Base-by-base conservation (phyloP, 1,140 invertebrate genomes). In the Drosophila arawakana region DNA sequence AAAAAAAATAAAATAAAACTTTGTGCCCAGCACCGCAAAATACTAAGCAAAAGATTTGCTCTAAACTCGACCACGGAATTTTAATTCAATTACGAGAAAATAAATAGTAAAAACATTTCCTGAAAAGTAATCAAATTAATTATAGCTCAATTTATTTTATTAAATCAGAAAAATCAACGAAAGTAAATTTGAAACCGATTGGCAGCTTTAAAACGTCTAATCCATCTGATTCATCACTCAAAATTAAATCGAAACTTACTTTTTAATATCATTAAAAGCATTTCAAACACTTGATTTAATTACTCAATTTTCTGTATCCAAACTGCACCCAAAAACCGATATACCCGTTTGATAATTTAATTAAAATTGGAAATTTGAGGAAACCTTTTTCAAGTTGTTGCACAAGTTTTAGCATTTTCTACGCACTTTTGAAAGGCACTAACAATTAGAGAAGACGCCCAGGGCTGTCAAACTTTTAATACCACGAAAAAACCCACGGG, bases 381-480 rank as follows among this genome's bases (percentile, higher is more conserved):
- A n/a, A 50, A 50, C 8, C 44, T 11, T 47, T 50, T 44, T 25
- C 18, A 13, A 18, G 25, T 47, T 37, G 57, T 15, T 44, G 25
- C 9, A 18, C 15, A 61, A 30, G 39, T 49, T 39, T 49, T 47
- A 66, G 65, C 46, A 74, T 70, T 59, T 52, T 46, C 46, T 11
- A 18, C 43, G 75, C 63, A 60, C 41, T 72, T 72, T 63, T 61
- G 61, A 57, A 66, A 57, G 79, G 57, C 76, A 80, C 66, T 79
- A 80, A 79, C 80, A 82, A 82, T 83, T 82, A 83, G 81, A 83
- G 72, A 62, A 47, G 71, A 79, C 59, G 68, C 80, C 60, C 67
- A 62, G 21, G 68, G 80, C 72, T 67, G 63, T 76, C 55, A 72
- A 83, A 83, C 63, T 84, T 84, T 84, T 84, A 83, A 80, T 80